Base-by-base conservation (phyloP, 2,888 invertebrate species). In the Mythimna pallens region DNA sequence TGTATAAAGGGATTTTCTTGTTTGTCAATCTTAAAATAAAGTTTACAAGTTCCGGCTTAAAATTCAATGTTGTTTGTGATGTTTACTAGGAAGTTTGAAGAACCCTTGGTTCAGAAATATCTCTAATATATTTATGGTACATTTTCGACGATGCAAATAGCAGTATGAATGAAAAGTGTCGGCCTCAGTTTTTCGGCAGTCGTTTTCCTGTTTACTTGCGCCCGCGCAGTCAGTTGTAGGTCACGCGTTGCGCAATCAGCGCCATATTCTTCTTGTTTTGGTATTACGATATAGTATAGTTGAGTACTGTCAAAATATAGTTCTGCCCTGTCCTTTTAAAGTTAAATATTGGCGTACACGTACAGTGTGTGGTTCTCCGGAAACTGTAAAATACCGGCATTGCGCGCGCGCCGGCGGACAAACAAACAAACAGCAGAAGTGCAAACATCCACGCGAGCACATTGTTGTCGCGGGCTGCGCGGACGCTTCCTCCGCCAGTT, bases 351-450 rank as follows among this genome's bases (percentile, higher is more conserved):
- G 63, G 70, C 69, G 62, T 66, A 43, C 36, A 36, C 14, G 12
- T 43, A 52, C 0, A 69, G 75, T 20, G 77, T 67, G 70, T 55
- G 70, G 57, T 82, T 84, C 86, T 85, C 89, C 90, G 91, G 91
- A 92, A 92, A 89, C 88, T 54, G 89, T 86, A 81, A 86, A 89
- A 91, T 91, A 90, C 91, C 92, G 91, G 85, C 89, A 90, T 90
- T 83, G 89, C 90, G 88, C 91, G 83, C 91, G 91, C 88, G 90
- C 90, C 88, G 75, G 52, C 70, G 58, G 67, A 78, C 88, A 89
- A 88, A 89, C 90, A 89, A 90, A 90, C 89, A 90, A 90, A 90
- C 88, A 89, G 76, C 71, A 83, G 79, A 86, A 82, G 72, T 86
- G 88, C 86, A 86, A 86, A 86, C 86, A 86, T 86, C 85, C 86